These are phyloP conservation scores for Dasysyrphus albostriatus DNA, from an alignment of 2,888 invertebrate genomes.

Conservation along the genomic window DNA sequence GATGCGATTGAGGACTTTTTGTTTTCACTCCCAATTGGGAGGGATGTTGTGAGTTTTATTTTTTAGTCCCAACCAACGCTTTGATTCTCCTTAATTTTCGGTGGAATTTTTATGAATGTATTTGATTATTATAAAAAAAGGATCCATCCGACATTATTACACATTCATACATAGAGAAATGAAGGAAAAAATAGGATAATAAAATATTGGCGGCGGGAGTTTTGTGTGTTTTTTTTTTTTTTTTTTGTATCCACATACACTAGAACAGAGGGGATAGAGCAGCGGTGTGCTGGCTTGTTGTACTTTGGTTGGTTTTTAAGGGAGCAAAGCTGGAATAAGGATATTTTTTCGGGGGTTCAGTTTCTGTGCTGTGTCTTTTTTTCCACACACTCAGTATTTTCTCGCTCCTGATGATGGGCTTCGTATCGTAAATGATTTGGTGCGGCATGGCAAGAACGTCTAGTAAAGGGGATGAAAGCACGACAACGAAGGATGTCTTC, in stretches of 20 bases:
- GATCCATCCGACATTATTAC: slow-evolving; percentile 75
- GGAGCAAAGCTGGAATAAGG: slow-evolving; percentile 70
- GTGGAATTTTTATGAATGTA: slow-evolving; percentile 75
- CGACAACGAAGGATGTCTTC: slow-evolving; percentile 73
- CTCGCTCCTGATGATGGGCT: slow-evolving; percentile 64
- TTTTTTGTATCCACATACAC: slow-evolving; percentile 34
- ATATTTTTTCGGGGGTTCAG: slow-evolving; percentile 63
- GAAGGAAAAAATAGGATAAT: slow-evolving; percentile 69
- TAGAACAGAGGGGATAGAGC: slow-evolving; percentile 23
- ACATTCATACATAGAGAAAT: slow-evolving; percentile 74
- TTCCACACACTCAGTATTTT: slow-evolving; percentile 63
- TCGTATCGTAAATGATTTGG: slow-evolving; percentile 70
- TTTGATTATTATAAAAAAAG: slow-evolving; percentile 74
- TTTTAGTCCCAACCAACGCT: slow-evolving; percentile 27
- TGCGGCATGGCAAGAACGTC: slow-evolving; percentile 51
- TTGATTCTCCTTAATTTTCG: slow-evolving; percentile 71
- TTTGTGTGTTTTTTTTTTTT: slow-evolving; percentile 9
- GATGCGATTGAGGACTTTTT: slow-evolving; percentile 50
- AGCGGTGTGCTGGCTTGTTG: background rate
- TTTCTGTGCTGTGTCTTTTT: slow-evolving; percentile 33
- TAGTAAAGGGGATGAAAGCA: slow-evolving; percentile 69
- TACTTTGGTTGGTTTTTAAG: slow-evolving; percentile 52
- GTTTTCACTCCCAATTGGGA: slow-evolving; percentile 45
- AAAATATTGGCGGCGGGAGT: slow-evolving; percentile 70
- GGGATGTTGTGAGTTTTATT: slow-evolving; percentile 56